Evolutionary conservation across 2,797 vertebrate genomes (phyloP).

Genomic region (Limnodromus scolopaceus): DNA sequence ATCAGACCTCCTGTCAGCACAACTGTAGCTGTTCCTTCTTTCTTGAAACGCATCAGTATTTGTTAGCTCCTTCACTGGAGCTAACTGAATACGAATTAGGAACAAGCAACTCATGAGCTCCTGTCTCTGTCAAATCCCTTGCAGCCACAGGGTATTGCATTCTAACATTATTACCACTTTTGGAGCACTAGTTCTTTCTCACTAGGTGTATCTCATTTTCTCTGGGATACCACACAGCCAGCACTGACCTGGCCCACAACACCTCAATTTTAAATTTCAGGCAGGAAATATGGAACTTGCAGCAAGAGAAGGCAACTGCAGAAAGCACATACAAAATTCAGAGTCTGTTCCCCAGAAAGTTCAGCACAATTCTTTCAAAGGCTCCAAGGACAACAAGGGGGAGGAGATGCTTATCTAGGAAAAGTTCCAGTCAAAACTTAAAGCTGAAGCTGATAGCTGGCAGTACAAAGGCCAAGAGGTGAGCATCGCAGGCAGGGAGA

Average conservation of each 20-base stretch:
- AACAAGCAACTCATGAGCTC: neutral
- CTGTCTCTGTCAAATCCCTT: neutral
- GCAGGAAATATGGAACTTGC: neutral
- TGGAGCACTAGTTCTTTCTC: neutral
- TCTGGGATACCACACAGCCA: neutral
- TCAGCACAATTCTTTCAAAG: neutral
- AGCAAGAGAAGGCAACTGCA: neutral
- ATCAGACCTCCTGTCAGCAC: neutral
- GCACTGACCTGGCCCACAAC: neutral
- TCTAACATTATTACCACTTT: neutral
- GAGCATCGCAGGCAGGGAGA: neutral
- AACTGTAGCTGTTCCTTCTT: neutral
- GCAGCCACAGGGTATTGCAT: neutral
- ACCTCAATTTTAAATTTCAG: neutral
- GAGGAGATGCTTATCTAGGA: neutral
- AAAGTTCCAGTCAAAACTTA: neutral
- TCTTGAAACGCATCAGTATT: neutral
- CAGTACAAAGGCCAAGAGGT: neutral
- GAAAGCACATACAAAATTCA: neutral
- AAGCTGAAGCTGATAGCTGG: neutral
- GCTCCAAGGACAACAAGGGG: neutral
- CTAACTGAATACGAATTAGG: neutral
- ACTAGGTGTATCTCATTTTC: neutral
- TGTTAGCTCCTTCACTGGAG: neutral
- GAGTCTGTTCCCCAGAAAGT: neutral